Evolutionary conservation across 2,797 vertebrate genomes (phyloP).

Genomic region (Sebastes iracundus): DNA sequence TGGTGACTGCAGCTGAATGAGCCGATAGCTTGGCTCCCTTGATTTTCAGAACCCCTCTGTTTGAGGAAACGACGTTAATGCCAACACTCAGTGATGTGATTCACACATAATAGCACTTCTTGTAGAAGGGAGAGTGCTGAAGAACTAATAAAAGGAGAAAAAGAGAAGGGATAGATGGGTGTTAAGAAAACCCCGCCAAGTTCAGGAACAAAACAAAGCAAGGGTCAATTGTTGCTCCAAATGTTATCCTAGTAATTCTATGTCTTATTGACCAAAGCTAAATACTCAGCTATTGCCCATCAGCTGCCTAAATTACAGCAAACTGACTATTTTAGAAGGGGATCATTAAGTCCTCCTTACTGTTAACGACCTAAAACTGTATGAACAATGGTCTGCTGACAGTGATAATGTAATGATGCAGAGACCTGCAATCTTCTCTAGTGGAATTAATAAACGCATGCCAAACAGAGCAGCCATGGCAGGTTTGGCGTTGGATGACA

Average conservation of each 20-base stretch:
- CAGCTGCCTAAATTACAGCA: not conserved
- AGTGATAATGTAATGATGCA: conserved; percentile 40
- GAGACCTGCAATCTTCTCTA: conserved; percentile 29
- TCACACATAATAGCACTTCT: conserved; percentile 29
- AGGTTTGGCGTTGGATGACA: conserved; percentile 36
- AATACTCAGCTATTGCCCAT: conserved; percentile 7
- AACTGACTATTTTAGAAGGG: conserved; percentile 1
- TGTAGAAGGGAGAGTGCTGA: not conserved
- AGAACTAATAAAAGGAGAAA: not conserved
- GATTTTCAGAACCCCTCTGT: conserved; percentile 20
- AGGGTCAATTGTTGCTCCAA: conserved; percentile 22
- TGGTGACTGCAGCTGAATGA: conserved; percentile 17
- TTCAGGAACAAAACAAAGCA: conserved; percentile 20
- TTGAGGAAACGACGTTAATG: conserved; percentile 21
- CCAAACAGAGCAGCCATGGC: conserved; percentile 24
- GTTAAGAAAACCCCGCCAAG: conserved; percentile 12
- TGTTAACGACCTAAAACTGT: not conserved
- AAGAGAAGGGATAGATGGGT: not conserved
- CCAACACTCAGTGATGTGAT: conserved; percentile 13
- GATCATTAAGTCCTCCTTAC: conserved; percentile 17
- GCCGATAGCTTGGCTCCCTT: not conserved
- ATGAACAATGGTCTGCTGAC: not conserved
- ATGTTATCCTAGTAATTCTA: conserved; percentile 31
- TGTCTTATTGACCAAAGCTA: not conserved
- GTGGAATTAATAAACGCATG: conserved; percentile 35